Base-by-base conservation (phyloP, 2,797 vertebrate species). In the Remorina albescens region DNA sequence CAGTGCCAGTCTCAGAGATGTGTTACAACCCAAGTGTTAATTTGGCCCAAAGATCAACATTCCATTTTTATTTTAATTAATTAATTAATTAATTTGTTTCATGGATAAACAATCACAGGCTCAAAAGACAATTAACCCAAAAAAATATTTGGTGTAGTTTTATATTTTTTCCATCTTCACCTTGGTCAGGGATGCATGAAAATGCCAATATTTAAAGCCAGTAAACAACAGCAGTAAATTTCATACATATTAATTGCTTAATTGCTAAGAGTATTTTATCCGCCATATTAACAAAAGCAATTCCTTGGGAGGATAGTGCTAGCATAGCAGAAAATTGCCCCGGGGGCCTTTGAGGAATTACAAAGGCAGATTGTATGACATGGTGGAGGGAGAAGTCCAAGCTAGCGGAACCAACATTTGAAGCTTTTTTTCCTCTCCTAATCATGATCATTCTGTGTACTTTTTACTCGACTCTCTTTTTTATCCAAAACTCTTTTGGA, bases 281-380 rank as follows among this genome's bases (percentile, higher is more conserved):
- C 85, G 84, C 88, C 91, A 91, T 95, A 95, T 96, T 96, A 96
- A 94, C 93, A 95, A 95, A 96, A 95, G 93, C 92, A 92, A 95
- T 95, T 95, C 94, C 86, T 93, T 90, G 88, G 94, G 93, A 92
- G 93, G 88, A 78, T 91, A 93, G 88, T 92, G 94, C 94, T 94
- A 96, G 94, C 93, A 95, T 95, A 95, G 95, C 95, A 95, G 95
- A 96, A 97, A 96, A 96, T 95, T 96, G 96, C 94, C 95, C 95
- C 94, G 94, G 95, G 93, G 95, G 94, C 94, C 93, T 93, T 92
- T 92, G 69, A 95, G 94, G 95, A 96, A 96, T 96, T 96, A 94
- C 93, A 95, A 92, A 93, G 89, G 94, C 93, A 94, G 92, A 94
- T 93, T 92, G 90, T 87, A 68, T 90, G 92, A 94, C 89, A 79